These are phyloP conservation scores for Anguilla japonica DNA, from an alignment of 2,113 vertebrate genomes.

Conservation along the genomic window DNA sequence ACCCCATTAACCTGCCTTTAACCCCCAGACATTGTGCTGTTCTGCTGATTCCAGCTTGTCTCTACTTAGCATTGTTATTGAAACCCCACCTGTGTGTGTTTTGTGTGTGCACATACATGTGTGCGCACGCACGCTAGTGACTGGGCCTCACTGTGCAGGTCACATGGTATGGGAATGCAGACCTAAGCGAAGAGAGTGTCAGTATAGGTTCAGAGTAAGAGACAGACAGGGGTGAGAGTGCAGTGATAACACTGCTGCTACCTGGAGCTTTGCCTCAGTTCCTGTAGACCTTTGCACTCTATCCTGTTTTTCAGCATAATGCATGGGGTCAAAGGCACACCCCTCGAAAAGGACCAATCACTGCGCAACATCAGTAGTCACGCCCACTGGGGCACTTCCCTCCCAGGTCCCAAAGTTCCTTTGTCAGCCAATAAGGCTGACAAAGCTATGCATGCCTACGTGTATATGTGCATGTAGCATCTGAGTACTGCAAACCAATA, in stretches of 20 bases:
- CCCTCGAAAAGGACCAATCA: constrained; percentile 58
- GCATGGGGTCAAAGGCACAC: constrained; percentile 33
- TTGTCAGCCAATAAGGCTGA: background rate
- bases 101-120: background rate
- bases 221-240: background rate
- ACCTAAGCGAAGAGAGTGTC: background rate
- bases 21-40: background rate
- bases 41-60: background rate
- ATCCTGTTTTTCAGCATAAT: constrained; percentile 12
- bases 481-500: no score
- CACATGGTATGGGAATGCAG: background rate
- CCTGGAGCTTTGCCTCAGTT: background rate
- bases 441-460: background rate
- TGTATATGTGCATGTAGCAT: background rate
- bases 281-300: constrained; percentile 35
- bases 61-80: background rate
- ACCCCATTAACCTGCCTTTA: background rate
- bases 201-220: background rate
- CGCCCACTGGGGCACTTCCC: constrained; percentile 40
- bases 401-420: constrained; percentile 18
- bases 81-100: background rate
- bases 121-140: no score
- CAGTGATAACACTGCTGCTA: background rate
- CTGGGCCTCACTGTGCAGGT: background rate
- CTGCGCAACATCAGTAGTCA: constrained; percentile 23